phyloP scores from a whole-genome alignment of 2,797 vertebrate species.

The Tangara arthus region DNA sequence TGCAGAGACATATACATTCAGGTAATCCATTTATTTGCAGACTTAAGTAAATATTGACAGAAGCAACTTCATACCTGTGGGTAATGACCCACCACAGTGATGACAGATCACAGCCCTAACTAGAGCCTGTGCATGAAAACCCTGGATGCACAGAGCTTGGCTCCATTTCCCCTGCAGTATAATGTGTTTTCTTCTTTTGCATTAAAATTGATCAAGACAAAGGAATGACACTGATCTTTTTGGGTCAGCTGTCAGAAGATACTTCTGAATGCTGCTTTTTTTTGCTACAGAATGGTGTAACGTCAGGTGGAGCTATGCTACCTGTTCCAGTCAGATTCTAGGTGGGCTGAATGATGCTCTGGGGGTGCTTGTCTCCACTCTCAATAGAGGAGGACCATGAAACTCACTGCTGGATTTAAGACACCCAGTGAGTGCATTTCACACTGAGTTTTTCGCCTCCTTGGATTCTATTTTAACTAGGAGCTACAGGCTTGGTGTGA shows the following conservation, averaged over 20 bases:
- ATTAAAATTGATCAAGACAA: not conserved
- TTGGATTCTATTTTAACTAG: not conserved
- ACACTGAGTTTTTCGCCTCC: not conserved
- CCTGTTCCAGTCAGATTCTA: not conserved
- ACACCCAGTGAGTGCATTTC: not conserved
- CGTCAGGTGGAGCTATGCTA: not conserved
- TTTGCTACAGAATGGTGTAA: not conserved
- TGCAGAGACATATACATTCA: not conserved
- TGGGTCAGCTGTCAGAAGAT: not conserved
- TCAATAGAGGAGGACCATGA: not conserved
- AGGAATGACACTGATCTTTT: not conserved
- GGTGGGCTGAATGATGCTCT: not conserved
- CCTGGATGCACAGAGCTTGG: not conserved
- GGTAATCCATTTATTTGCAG: slow-evolving; percentile 19
- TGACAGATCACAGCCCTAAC: not conserved
- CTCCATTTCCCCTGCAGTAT: not conserved
- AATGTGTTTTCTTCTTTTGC: not conserved
- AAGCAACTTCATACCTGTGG: not conserved
- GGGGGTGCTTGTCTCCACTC: not conserved
- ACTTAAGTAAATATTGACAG: slow-evolving; percentile 39
- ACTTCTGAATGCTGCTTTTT: not conserved
- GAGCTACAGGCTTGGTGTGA: not conserved
- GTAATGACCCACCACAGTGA: not conserved
- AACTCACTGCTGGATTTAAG: not conserved
- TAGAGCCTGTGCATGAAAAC: not conserved